Conservation (phyloP, 2,888 invertebrate genomes). For the Siphlonurus alternatus region DNA sequence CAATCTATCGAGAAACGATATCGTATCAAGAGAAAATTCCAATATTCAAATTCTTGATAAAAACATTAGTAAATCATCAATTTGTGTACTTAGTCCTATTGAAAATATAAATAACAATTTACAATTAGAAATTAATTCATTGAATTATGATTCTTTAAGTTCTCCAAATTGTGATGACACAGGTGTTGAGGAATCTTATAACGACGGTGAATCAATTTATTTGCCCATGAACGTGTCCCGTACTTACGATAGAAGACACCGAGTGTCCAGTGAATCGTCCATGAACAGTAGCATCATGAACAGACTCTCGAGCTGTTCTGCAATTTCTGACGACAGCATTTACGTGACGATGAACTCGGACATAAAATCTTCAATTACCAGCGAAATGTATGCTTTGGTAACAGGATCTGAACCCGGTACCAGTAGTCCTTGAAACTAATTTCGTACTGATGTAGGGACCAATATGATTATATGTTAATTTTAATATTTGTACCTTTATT, state of each 20-base stretch:
- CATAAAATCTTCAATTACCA: not conserved
- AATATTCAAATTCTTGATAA: not conserved
- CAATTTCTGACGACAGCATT: not conserved
- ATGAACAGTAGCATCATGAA: not conserved
- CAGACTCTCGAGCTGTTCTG: not conserved
- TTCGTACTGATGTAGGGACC: too few species aligned
- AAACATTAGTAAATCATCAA: not conserved
- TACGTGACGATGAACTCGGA: not conserved
- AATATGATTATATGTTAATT: too few species aligned
- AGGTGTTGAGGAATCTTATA: not conserved
- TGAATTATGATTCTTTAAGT: not conserved
- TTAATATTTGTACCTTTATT: too few species aligned
- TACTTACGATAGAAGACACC: not conserved
- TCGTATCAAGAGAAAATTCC: not conserved
- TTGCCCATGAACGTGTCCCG: not conserved
- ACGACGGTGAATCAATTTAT: not conserved
- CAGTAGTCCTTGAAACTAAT: not conserved
- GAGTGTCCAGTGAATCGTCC: not conserved
- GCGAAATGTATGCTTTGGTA: not conserved
- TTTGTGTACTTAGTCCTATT: not conserved
- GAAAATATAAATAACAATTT: too few species aligned
- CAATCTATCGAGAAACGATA: not conserved
- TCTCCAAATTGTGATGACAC: not conserved
- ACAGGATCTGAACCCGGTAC: not conserved
- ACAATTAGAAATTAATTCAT: too few species aligned